These are phyloP conservation scores for Chaetogeoica ovagalla DNA, from an alignment of 2,888 invertebrate genomes.

Conservation along the genomic window DNA sequence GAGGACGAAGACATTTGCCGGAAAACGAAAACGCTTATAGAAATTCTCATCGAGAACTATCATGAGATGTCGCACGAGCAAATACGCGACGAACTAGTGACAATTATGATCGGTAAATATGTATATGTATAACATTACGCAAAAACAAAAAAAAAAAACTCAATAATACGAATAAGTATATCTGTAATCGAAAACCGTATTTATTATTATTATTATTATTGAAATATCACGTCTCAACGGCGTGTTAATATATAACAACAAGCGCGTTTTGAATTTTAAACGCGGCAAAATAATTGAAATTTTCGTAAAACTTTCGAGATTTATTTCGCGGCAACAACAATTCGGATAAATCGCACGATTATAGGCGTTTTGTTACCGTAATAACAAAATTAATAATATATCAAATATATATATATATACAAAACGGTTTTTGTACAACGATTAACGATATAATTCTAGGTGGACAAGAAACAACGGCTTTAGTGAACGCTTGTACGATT, in stretches of 20 bases:
- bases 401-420: not conserved
- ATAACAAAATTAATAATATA: too few species aligned
- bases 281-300: too few species aligned
- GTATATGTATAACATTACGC: not conserved
- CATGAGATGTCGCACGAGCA: constrained; percentile 44
- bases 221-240: too few species aligned
- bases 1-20: constrained; percentile 7
- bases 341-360: too few species aligned
- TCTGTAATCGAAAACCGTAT: too few species aligned
- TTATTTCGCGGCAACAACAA: too few species aligned
- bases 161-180: too few species aligned
- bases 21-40: constrained; percentile 36
- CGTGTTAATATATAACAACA: too few species aligned
- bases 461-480: constrained; percentile 55
- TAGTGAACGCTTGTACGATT: constrained; percentile 46
- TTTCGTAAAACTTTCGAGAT: too few species aligned
- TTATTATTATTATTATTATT: too few species aligned
- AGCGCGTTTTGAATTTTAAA: too few species aligned
- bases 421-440: not conserved
- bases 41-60: constrained; percentile 32
- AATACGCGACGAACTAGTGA: constrained; percentile 54
- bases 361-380: too few species aligned
- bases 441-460: constrained; percentile 18
- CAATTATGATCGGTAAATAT: constrained; percentile 54
- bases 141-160: not conserved